These are phyloP conservation scores for Gadopsis marmoratus DNA, from an alignment of 2,797 vertebrate genomes.

Conservation along the genomic window DNA sequence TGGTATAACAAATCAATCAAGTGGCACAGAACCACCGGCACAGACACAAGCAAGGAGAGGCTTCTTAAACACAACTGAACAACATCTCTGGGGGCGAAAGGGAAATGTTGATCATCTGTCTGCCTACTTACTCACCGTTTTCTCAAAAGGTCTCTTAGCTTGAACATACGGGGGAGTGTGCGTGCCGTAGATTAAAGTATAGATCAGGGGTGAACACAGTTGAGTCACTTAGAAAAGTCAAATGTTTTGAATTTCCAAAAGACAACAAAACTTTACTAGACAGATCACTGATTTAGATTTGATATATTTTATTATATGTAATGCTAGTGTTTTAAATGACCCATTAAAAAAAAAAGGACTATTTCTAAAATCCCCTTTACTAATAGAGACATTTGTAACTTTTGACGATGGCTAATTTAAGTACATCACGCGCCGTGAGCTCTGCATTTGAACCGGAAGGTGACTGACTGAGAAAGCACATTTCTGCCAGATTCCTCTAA, in stretches of 20 bases:
- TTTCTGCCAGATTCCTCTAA: not conserved
- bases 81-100: constrained; percentile 1
- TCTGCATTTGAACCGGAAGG: not conserved
- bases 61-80: not conserved
- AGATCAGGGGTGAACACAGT: not conserved
- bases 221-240: not conserved
- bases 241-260: not conserved
- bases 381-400: not conserved
- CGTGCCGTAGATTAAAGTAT: not conserved
- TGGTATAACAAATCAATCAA: too few relatives aligned
- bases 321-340: not conserved
- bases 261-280: not conserved
- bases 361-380: not conserved
- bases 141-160: not conserved
- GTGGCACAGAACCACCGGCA: not conserved
- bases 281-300: not conserved
- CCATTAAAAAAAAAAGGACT: not conserved
- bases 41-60: not conserved
- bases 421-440: not conserved
- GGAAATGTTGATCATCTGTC: constrained; percentile 12
- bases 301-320: too few relatives aligned
- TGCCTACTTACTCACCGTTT: not conserved
- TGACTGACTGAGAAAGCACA: not conserved
- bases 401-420: not conserved
- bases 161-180: not conserved